Evolutionary conservation across 2,888 invertebrate genomes (phyloP), one percentile per base, ranked within the genome.

Genomic region (Hylaea fasciaria): DNA sequence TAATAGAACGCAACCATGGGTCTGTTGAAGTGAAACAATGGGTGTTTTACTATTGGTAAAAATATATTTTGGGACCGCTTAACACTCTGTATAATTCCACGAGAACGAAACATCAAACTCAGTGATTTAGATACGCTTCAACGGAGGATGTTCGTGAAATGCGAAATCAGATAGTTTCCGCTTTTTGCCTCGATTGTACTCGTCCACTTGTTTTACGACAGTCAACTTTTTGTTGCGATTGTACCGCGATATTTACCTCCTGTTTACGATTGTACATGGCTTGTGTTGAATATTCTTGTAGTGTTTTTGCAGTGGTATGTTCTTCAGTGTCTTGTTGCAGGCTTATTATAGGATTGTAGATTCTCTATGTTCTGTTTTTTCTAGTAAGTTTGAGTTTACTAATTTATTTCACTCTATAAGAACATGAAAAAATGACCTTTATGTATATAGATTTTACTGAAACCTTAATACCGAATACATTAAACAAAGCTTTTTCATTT

Each of bases 91-190:
- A 69, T 17, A 62, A 66, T 69, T 71, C 66, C 48, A 9, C 43
- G 12, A 16, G 17, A 62, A 50, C 57, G 52, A 56, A 61, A 57
- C 55, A 62, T 53, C 57, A 70, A 59, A 58, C 58, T 9, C 16
- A 14, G 35, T 44, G 48, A 67, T 73, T 71, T 69, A 70, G 69
- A 76, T 74, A 70, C 64, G 62, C 62, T 47, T 63, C 65, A 62
- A 66, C 68, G 52, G 71, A 68, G 68, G 75, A 78, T 74, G 79
- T 68, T 85, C 85, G 84, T 85, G 83, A 84, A 83, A 85, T 83
- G 82, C 76, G 76, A 85, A 78, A 85, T 85, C 85, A 81, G 85
- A 85, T 85, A 83, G 45, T 58, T 57, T 61, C 43, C 40, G 62
- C 62, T 68, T 68, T 63, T 68, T 68, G 62, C 63, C 57, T 40